phyloP scores from a whole-genome alignment of 2,113 vertebrate species.

The Cephalopterus ornatus region DNA sequence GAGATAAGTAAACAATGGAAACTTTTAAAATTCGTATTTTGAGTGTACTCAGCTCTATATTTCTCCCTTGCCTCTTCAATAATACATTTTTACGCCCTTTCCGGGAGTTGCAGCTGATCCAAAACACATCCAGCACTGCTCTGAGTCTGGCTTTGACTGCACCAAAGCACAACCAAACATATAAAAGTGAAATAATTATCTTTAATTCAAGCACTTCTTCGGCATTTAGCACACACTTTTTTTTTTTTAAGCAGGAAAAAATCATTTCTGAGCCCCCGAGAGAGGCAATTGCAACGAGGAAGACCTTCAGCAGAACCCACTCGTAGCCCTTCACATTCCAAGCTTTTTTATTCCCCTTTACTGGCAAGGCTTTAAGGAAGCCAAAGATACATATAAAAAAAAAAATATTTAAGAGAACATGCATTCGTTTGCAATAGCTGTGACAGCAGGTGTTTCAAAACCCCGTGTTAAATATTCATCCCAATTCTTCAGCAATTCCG shows the following conservation, averaged over 20 bases:
- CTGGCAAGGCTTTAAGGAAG: not conserved
- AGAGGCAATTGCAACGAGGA: fast-evolving
- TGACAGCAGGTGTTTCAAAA: not conserved
- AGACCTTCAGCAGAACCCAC: not conserved
- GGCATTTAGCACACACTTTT: too few relatives aligned
- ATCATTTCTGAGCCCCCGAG: not conserved
- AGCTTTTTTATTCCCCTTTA: not conserved
- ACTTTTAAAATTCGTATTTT: conserved; percentile 67
- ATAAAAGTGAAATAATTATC: not conserved
- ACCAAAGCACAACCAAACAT: not conserved
- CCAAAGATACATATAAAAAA: not conserved
- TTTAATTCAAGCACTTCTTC: not conserved
- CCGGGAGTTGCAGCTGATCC: not conserved
- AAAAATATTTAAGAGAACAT: not conserved
- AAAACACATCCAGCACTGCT: not conserved
- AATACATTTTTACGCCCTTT: not conserved
- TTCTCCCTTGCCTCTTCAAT: not conserved
- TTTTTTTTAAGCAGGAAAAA: not conserved
- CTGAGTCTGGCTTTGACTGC: not conserved
- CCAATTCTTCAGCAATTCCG: not conserved
- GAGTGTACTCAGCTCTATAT: not conserved
- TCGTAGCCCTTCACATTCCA: fast-evolving
- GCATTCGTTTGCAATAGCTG: not conserved
- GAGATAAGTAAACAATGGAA: conserved; percentile 79
- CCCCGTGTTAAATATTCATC: not conserved